Evolutionary conservation across 53 echinoderm and acorn worm genomes (phyloP).

Genomic region (Henricia sp.): DNA sequence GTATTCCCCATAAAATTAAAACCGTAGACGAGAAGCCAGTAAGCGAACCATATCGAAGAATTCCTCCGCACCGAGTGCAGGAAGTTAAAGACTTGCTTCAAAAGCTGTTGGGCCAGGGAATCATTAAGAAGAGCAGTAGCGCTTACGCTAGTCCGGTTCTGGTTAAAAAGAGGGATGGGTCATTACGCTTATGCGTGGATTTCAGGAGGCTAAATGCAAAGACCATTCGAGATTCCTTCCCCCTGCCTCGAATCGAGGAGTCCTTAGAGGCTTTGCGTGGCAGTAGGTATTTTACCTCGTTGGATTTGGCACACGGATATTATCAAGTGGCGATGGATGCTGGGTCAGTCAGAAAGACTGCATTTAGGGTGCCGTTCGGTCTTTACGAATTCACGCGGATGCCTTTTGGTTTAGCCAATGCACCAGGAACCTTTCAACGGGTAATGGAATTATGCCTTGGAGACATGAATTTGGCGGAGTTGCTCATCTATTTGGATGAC

Average conservation of each 20-base stretch:
- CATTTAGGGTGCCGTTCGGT: slow-evolving; percentile 4
- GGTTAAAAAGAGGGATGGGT: background rate
- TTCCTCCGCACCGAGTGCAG: background rate
- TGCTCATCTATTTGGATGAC: slow-evolving; percentile 32
- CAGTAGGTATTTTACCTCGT: no score
- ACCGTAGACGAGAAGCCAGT: background rate
- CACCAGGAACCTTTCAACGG: background rate
- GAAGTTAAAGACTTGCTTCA: background rate
- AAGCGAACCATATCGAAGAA: background rate
- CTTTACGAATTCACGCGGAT: background rate
- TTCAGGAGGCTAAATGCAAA: no score
- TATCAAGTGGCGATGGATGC: background rate
- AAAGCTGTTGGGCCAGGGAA: background rate
- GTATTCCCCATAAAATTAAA: slow-evolving; percentile 2
- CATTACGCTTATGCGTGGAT: no score
- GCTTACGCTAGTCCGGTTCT: background rate
- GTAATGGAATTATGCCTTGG: background rate
- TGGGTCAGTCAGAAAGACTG: background rate
- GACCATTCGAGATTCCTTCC: no score
- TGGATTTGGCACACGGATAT: background rate
- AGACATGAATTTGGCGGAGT: background rate
- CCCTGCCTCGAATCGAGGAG: no score
- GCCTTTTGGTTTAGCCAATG: slow-evolving; percentile 12
- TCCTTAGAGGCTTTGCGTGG: no score
- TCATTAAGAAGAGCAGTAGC: background rate